Evolutionary conservation across 2,888 invertebrate genomes (phyloP).

Genomic region (Netelia virgata): DNA sequence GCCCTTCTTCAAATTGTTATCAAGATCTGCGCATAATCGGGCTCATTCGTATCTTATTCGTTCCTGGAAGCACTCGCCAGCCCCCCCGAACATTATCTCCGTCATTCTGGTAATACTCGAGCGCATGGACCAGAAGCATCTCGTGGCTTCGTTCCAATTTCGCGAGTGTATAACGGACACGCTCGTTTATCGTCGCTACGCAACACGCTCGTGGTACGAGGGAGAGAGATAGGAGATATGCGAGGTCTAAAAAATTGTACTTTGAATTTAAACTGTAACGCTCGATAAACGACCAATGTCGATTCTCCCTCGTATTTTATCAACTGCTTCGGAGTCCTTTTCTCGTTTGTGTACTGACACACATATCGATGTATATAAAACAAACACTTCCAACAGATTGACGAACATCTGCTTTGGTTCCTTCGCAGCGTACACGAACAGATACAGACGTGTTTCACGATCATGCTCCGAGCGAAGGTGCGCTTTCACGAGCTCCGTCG

Average conservation of each 20-base stretch:
- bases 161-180: conserved; percentile 63
- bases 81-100: not conserved
- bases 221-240: conserved; percentile 15
- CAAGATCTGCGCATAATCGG: not conserved
- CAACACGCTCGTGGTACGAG: conserved; percentile 16
- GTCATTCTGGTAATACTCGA: not conserved
- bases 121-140: conserved; percentile 42
- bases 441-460: not conserved
- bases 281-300: conserved; percentile 1
- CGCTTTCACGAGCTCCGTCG: conserved; percentile 25
- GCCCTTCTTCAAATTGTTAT: not conserved
- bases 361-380: conserved; percentile 30
- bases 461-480: conserved; percentile 43
- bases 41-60: conserved; percentile 30
- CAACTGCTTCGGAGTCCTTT: conserved; percentile 34
- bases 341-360: conserved; percentile 15
- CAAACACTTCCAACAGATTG: conserved; percentile 4
- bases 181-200: conserved; percentile 40
- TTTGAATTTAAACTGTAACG: conserved; percentile 37
- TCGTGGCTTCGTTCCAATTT: conserved; percentile 66
- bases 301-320: conserved; percentile 30
- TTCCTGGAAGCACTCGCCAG: conserved; percentile 17
- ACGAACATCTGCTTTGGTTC: conserved; percentile 62
- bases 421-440: conserved; percentile 9
- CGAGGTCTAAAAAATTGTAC: conserved; percentile 13